Conservation (phyloP, 2,797 vertebrate genomes). For the Esox masquinongy region DNA sequence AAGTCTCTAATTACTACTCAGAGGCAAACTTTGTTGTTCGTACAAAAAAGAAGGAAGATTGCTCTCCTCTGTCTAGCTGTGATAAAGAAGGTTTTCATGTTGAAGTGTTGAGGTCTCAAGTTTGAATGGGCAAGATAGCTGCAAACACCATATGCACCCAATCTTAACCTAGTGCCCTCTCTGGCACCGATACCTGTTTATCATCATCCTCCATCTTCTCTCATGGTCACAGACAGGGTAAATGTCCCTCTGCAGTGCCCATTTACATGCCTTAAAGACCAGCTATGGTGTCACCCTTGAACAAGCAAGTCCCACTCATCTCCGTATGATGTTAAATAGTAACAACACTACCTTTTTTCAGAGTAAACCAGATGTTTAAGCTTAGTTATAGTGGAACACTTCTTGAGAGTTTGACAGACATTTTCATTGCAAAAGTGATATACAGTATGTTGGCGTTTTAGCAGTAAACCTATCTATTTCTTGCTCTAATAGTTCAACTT, state of each 20-base stretch:
- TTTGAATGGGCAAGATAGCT: slow-evolving; percentile 35
- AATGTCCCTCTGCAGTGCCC: slow-evolving; percentile 29
- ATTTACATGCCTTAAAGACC: not conserved
- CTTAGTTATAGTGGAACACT: too few species aligned
- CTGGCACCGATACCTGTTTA: not conserved
- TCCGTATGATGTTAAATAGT: not conserved
- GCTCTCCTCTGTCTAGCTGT: slow-evolving; percentile 25
- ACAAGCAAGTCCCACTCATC: slow-evolving; percentile 4
- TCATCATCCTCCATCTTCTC: slow-evolving; percentile 27
- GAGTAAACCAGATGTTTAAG: too few species aligned
- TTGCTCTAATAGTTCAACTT: too few species aligned
- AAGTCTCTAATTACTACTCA: slow-evolving; percentile 38
- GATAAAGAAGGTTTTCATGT: slow-evolving; percentile 50
- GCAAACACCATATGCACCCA: slow-evolving; percentile 29
- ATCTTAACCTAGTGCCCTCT: slow-evolving; percentile 34
- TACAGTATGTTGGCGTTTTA: too few species aligned
- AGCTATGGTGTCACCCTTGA: slow-evolving; percentile 12
- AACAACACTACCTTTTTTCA: too few species aligned
- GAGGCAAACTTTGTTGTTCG: slow-evolving; percentile 53
- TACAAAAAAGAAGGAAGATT: slow-evolving; percentile 38
- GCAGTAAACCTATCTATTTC: too few species aligned
- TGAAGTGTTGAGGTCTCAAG: slow-evolving; percentile 26
- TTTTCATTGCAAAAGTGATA: too few species aligned
- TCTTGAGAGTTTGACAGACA: too few species aligned
- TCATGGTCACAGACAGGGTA: slow-evolving; percentile 14